Base-by-base conservation (phyloP, 2,888 invertebrate genomes). In the Fragum whitleyi region DNA sequence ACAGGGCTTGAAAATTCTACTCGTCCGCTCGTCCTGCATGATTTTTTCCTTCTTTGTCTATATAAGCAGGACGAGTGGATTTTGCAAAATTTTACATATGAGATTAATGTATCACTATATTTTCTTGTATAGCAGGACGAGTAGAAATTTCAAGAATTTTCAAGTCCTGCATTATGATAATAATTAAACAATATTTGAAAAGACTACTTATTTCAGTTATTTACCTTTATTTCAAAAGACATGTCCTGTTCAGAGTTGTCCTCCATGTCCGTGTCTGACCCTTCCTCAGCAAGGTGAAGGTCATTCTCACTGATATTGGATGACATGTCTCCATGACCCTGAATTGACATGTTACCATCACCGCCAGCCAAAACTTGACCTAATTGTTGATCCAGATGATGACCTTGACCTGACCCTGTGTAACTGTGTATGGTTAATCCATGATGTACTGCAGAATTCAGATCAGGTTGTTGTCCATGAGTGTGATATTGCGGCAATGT, bases 221-320 rank as follows among this genome's bases (percentile, higher is more conserved):
- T 36, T 36, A 85, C 85, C 79, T 83, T 85, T n/a, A 85, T 59
- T 81, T 85, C 85, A 72, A 80, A 85, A 21, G 67, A 65, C 68
- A 85, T 67, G 62, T 85, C 85, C 32, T 74, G 81, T 21, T 81
- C 85, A 0, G 39, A 23, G 55, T 72, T 79, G 11, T 85, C 85
- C 23, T 83, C 85, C 16, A 77, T 19, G 11, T 83, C 83, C 21
- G 76, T 74, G 51, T 85, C 85, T n/a, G 83, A 83, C 14, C 69
- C 67, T 2, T 32, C 68, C 39, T 83, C 83, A 16, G 61, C 62
- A 1, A 65, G 57, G 1, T 70, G 69, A 62, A 77, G 74, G 79
- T 85, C 85, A 69, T 78, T 85, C 32, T 62, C 62, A 47, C n/a
- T 47, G 2, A 47, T 9, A 47, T 47, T 47, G 2, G 47, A 47